phyloP scores from a whole-genome alignment of 2,113 vertebrate genomes.

The Phainopepla nitens region DNA sequence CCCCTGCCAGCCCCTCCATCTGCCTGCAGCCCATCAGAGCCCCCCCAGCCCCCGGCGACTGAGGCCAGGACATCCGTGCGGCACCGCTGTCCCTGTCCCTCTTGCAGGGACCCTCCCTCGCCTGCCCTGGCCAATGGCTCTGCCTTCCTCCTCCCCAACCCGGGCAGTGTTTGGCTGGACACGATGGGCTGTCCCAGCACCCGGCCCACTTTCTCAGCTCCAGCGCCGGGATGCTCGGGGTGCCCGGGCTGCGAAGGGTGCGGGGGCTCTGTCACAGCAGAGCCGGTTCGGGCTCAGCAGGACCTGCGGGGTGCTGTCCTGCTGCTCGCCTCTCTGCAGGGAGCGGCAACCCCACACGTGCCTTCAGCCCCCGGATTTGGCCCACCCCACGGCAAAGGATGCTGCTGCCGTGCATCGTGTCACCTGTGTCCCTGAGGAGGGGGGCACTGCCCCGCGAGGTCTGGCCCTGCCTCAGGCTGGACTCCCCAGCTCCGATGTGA shows the following conservation, averaged over 20 bases:
- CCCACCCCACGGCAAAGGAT: neutral
- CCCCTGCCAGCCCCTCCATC: neutral
- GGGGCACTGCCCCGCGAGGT: neutral
- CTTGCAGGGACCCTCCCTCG: accelerated
- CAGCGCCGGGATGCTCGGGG: neutral
- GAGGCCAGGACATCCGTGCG: neutral
- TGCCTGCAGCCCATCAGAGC: too few relatives aligned
- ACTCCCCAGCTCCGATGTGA: too few relatives aligned
- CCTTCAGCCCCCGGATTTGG: neutral
- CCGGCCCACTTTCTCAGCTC: neutral
- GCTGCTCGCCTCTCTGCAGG: neutral
- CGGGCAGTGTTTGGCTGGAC: too few relatives aligned
- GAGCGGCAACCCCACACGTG: accelerated
- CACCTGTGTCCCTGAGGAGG: neutral
- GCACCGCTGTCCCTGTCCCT: neutral
- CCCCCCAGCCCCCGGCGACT: neutral
- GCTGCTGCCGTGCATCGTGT: accelerated
- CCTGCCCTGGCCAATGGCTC: neutral
- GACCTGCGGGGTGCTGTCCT: neutral
- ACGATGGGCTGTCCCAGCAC: accelerated
- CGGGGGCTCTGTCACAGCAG: neutral
- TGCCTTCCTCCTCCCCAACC: neutral
- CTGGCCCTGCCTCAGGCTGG: neutral
- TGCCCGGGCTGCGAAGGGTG: too few relatives aligned
- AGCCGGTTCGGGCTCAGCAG: neutral